A percentile compares a stretch with the other conserved stretches of the same genome.
Evolutionary conservation across 2,888 invertebrate genomes (phyloP).

Genomic region (Ochropleura leucogaster): DNA sequence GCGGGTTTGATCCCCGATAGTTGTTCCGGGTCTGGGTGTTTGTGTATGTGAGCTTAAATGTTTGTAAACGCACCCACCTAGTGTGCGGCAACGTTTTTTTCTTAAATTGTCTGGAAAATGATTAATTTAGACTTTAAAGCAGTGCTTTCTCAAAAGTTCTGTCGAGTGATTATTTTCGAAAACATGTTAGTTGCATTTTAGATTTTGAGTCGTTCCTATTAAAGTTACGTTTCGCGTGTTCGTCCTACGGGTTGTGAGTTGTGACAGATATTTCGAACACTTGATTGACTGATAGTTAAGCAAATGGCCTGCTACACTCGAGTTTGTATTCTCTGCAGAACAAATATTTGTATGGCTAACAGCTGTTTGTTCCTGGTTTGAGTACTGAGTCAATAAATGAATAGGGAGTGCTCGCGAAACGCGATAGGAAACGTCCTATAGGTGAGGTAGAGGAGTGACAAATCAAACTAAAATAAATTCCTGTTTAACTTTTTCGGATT

Average conservation of each 20-base stretch:
- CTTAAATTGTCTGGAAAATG: too few species aligned
- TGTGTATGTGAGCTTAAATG: too few species aligned
- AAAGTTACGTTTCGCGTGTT: neutral
- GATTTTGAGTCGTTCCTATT: neutral
- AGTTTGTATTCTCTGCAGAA: conserved; percentile 12
- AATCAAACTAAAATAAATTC: neutral
- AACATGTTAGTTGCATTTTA: neutral
- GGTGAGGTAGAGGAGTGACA: neutral
- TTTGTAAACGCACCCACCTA: too few species aligned
- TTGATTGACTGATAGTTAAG: conserved; percentile 7
- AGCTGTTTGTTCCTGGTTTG: neutral
- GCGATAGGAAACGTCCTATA: neutral
- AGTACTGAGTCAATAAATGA: conserved; percentile 8
- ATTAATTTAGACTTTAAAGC: neutral
- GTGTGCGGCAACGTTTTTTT: too few species aligned
- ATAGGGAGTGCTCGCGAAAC: neutral
- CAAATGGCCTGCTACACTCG: neutral
- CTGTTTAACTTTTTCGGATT: neutral
- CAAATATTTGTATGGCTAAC: conserved; percentile 26
- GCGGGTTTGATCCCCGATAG: too few species aligned
- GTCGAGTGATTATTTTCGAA: neutral
- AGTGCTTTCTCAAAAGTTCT: neutral
- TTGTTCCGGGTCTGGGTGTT: too few species aligned
- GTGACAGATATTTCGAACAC: neutral
- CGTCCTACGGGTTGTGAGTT: neutral